These are phyloP conservation scores for Pungitius pungitius DNA, from an alignment of 2,113 vertebrate genomes.

Conservation along the genomic window DNA sequence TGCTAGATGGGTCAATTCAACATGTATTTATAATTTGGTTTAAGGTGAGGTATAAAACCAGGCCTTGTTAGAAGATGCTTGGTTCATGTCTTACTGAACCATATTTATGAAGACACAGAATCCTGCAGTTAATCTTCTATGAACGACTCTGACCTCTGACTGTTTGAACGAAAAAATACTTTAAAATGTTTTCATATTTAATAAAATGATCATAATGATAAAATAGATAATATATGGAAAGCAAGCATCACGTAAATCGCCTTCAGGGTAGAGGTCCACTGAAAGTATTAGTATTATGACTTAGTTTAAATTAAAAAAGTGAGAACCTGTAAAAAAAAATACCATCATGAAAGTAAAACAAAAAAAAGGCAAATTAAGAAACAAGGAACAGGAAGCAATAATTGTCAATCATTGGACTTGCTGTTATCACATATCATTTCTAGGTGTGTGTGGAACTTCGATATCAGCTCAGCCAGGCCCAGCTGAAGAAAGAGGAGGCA, in stretches of 20 bases:
- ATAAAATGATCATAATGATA: background rate
- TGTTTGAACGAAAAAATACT: background rate
- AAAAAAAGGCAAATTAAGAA: background rate
- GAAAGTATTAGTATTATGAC: background rate
- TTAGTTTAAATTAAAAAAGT: background rate
- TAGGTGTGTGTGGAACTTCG: conserved; percentile 91
- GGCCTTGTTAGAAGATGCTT: background rate
- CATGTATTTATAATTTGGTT: background rate
- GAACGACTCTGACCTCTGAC: background rate
- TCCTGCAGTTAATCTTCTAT: background rate
- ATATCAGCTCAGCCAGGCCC: conserved; percentile 87
- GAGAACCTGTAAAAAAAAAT: background rate
- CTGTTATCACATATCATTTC: conserved; percentile 51
- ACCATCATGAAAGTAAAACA: background rate
- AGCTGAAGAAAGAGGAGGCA: conserved; percentile 90
- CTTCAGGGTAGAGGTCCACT: background rate
- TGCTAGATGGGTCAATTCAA: conserved; percentile 4
- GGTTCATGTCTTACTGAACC: background rate
- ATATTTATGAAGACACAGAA: background rate
- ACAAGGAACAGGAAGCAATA: background rate
- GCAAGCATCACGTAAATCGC: background rate
- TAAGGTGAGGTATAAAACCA: background rate
- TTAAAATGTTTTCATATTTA: background rate
- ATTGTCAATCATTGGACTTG: background rate
- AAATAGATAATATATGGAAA: background rate